A percentile compares a stretch with the other conserved stretches of the same genome.
phyloP scores from a whole-genome alignment of 2,888 invertebrate species.

The Agonum fuliginosum region DNA sequence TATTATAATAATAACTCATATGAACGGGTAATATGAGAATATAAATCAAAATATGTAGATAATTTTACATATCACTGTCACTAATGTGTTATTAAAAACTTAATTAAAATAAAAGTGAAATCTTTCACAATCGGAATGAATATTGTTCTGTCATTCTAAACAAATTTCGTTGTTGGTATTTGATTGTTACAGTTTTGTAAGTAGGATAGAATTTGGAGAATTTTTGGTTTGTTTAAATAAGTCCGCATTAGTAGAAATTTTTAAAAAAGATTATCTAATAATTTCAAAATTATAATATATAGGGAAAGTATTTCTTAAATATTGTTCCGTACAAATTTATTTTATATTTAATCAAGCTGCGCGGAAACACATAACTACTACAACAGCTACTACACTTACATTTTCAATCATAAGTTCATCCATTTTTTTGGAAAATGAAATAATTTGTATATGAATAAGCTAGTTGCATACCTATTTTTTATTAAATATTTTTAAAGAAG shows the following conservation, averaged over 20 bases:
- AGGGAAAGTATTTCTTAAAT: no score
- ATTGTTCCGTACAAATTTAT: no score
- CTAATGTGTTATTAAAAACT: constrained; percentile 8
- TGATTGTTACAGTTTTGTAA: not conserved
- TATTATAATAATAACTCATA: not conserved
- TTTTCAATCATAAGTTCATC: no score
- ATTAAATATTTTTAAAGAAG: no score
- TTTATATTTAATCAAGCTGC: no score
- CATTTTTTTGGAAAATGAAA: no score
- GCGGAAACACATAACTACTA: no score
- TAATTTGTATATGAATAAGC: no score
- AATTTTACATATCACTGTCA: not conserved
- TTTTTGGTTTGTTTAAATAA: not conserved
- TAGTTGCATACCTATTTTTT: no score
- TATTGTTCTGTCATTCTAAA: not conserved
- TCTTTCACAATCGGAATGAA: not conserved
- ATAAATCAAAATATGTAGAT: not conserved
- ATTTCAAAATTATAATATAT: no score
- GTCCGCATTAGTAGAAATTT: not conserved
- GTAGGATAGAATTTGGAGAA: not conserved
- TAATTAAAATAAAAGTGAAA: constrained; percentile 6
- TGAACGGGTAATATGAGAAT: not conserved
- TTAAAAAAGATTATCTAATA: not conserved
- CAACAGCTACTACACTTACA: no score
- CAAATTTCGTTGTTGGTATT: not conserved